Percentiles rank a stretch among this genome's conserved stretches.
Conservation (phyloP, 2,888 invertebrate species). For the Hyalella azteca region DNA sequence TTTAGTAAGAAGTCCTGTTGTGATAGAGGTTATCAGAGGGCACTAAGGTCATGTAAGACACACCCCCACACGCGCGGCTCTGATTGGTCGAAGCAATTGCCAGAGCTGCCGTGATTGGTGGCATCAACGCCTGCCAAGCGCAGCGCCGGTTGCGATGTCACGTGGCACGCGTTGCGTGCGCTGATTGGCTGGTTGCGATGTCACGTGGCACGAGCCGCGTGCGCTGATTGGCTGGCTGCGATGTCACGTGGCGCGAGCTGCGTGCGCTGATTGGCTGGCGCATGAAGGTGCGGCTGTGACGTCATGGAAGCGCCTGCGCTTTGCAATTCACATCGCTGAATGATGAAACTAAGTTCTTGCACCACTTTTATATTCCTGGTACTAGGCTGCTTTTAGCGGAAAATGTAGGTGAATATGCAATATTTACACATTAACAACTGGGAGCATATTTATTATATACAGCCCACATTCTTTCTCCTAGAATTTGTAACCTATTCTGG, state of each 20-base stretch:
- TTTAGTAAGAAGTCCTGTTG: neutral
- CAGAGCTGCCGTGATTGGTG: neutral
- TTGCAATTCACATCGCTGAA: no score
- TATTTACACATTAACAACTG: no score
- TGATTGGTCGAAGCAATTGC: neutral
- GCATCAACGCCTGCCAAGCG: neutral
- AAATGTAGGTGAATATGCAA: no score
- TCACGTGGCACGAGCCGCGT: neutral
- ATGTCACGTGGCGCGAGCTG: neutral
- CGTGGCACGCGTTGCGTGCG: neutral
- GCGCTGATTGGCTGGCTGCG: neutral
- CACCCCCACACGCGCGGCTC: neutral
- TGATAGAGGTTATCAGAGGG: slow-evolving; percentile 29
- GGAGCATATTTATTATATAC: no score
- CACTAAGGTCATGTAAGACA: slow-evolving; percentile 21
- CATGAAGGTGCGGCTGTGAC: slow-evolving; percentile 37
- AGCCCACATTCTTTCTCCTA: no score
- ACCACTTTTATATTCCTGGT: no score
- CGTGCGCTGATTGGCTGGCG: slow-evolving; percentile 8
- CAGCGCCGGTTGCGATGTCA: slow-evolving; percentile 2
- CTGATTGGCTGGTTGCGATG: neutral
- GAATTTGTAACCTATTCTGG: no score
- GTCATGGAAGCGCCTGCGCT: slow-evolving; percentile 15
- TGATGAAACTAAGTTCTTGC: slow-evolving; percentile 17
- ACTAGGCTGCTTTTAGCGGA: no score